phyloP scores from a whole-genome alignment of 2,888 invertebrate genomes.

The Hypolimnas misippus region DNA sequence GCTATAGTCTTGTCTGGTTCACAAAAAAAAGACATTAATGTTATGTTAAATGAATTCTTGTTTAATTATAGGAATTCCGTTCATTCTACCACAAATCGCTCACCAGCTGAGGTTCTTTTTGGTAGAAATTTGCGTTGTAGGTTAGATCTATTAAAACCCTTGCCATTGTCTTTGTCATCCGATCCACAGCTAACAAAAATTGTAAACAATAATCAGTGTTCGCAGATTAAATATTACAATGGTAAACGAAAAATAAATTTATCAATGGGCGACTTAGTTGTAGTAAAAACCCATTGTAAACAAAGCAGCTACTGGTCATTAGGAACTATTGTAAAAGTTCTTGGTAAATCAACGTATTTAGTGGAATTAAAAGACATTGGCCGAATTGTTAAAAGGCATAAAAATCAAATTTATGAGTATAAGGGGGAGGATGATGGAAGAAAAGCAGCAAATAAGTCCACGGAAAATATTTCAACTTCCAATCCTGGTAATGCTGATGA shows the following conservation, averaged over 20 bases:
- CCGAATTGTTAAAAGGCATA: too few species aligned
- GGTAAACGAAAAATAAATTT: neutral
- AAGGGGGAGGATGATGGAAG: too few species aligned
- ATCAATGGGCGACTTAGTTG: too few species aligned
- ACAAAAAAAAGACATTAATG: neutral
- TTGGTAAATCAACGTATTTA: too few species aligned
- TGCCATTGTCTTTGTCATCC: neutral
- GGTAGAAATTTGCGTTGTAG: neutral
- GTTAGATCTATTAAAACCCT: neutral
- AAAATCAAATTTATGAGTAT: too few species aligned
- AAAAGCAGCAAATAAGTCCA: too few species aligned
- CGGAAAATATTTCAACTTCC: too few species aligned
- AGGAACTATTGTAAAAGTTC: too few species aligned
- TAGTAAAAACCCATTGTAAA: too few species aligned
- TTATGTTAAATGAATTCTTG: constrained; percentile 15
- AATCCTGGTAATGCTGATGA: too few species aligned
- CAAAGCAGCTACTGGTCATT: too few species aligned
- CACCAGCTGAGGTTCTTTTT: neutral
- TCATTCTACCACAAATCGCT: neutral
- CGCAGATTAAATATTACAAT: neutral
- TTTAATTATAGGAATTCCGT: neutral
- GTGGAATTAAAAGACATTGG: too few species aligned
- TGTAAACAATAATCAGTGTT: neutral
- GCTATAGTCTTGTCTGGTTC: neutral
- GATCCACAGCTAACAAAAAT: neutral